Evolutionary conservation across 1,140 invertebrate genomes (phyloP).

Genomic region (Ceratina australensis): DNA sequence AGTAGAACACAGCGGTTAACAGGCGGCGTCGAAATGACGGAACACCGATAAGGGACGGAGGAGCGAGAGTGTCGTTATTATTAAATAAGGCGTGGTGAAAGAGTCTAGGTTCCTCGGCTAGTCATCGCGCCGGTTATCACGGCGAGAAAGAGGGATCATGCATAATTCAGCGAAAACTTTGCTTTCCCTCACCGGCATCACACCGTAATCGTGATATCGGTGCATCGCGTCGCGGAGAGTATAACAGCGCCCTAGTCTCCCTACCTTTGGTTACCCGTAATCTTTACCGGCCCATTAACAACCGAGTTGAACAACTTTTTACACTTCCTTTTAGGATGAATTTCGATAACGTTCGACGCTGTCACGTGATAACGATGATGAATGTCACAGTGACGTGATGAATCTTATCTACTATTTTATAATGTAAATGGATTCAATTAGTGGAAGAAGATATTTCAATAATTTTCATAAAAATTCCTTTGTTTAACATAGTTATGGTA

Average conservation of each 20-base stretch:
- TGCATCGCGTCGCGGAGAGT: constrained; percentile 23
- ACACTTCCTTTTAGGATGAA: neutral
- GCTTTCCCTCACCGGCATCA: neutral
- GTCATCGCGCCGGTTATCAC: constrained; percentile 26
- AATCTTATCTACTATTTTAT: no score
- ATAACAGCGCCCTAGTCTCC: constrained; percentile 49
- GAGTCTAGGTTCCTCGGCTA: neutral
- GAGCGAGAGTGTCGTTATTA: constrained; percentile 38
- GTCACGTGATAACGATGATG: no score
- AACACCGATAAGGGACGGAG: constrained; percentile 19
- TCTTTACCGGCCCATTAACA: constrained; percentile 47
- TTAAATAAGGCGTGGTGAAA: constrained; percentile 31
- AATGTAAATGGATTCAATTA: no score
- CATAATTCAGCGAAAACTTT: constrained; percentile 66
- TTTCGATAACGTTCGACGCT: no score
- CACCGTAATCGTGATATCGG: constrained; percentile 23
- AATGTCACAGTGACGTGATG: no score
- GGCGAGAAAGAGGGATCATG: constrained; percentile 48
- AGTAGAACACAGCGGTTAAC: neutral
- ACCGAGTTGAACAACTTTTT: constrained; percentile 41
- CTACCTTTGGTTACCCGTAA: neutral
- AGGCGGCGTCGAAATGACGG: neutral
- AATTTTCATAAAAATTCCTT: no score
- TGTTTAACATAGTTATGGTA: no score
- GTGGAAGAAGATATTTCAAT: no score